Base-by-base conservation (phyloP, 2,113 vertebrate genomes). In the Sinocyclocheilus maitianheensis region DNA sequence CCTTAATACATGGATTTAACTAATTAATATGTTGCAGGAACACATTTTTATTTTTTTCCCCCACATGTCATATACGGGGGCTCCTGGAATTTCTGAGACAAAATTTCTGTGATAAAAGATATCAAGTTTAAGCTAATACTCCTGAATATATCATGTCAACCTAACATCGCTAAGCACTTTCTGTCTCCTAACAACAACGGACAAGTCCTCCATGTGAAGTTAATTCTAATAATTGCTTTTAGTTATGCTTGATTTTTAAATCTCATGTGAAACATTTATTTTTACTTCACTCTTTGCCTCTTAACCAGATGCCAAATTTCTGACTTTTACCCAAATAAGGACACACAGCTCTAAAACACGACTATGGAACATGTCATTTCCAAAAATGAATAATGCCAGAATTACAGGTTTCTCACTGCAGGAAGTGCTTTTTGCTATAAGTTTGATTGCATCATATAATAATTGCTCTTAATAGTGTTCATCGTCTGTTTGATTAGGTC, bases 251-350 rank as follows among this genome's bases (percentile, higher is more conserved):
- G 8, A 4, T 62, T 60, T 60, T 37, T 40, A 22, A 79, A 24
- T 79, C 55, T 79, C 34, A 3, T 62, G 55, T 43, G 55, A 62
- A 62, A 22, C 18, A 79, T 60, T n/a, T 79, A 79, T 79, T 79
- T 79, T 79, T 26, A 77, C 11, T 30, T 43, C 53, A 37, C 37
- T 40, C 6, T 74, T 63, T 60, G 8, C 34, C 7, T 24, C 13
- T 40, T 78, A 53, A 67, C 62, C 75, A 79, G 63, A 78, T 77
- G 40, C 60, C 60, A 75, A 3, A 77, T 77, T 77, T 37, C 22
- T 24, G 10, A 43, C 11, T 48, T 78, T 79, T 71, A 12, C 76
- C 58, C 48, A 78, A 79, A 85, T 78, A 85, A 37, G 76, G 84
- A 3, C 30, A 37, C 3, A 1, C 30, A 24, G 51, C 13, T 11